A percentile compares a stretch with the other conserved stretches of the same genome.
These are phyloP conservation scores for Camponotus vicinus DNA, from an alignment of 1,140 invertebrate species.

Conservation along the genomic window DNA sequence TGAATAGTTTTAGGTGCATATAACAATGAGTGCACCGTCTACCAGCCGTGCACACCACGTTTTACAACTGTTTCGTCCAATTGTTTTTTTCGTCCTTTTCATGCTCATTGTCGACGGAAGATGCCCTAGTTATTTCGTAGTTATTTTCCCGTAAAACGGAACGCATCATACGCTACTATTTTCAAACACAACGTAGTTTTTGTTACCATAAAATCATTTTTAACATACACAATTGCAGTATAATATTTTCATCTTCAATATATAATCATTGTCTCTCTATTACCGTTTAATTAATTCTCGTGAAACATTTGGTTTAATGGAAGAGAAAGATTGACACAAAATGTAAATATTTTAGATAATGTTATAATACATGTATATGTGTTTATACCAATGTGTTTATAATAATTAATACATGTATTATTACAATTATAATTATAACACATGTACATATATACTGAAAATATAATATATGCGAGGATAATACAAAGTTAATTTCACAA, in stretches of 20 bases:
- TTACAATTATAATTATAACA: not conserved
- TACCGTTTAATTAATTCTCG: not conserved
- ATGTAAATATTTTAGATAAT: not conserved
- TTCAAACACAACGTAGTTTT: constrained; percentile 27
- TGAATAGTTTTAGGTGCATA: constrained; percentile 53
- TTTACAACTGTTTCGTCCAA: constrained; percentile 11
- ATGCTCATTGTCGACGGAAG: not conserved
- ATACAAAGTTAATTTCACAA: constrained; percentile 36
- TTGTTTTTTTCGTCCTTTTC: constrained; percentile 13
- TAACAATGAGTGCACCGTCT: constrained; percentile 36
- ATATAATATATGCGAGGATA: not conserved
- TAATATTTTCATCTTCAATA: constrained; percentile 4
- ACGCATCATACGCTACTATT: not conserved
- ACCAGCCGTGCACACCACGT: constrained; percentile 29
- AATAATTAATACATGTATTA: not conserved
- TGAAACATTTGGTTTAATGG: not conserved
- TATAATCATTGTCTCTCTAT: not conserved
- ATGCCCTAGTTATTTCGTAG: constrained; percentile 31
- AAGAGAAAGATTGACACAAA: not conserved
- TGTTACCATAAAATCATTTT: constrained; percentile 5
- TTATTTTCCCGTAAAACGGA: constrained; percentile 25
- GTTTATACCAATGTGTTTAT: too few relatives aligned
- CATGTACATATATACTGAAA: too few relatives aligned
- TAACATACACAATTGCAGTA: not conserved
- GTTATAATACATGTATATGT: not conserved